phyloP scores from a whole-genome alignment of 2,888 invertebrate species.

The Agrotis exclamationis region DNA sequence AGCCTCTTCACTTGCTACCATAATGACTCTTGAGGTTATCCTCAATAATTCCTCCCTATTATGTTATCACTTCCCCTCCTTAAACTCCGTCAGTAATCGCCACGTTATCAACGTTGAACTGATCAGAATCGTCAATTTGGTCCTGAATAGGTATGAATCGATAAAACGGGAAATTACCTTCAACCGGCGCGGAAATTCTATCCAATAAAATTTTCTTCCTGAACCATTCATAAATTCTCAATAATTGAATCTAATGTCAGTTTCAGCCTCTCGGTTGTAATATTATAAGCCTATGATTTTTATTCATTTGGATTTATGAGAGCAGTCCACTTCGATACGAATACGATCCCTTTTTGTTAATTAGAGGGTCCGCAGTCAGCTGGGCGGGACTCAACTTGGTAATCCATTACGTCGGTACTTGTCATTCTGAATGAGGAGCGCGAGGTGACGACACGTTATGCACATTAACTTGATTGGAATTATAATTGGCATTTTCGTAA shows the following conservation, averaged over 20 bases:
- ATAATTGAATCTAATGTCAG: slow-evolving; percentile 87
- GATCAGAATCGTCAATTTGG: slow-evolving; percentile 76
- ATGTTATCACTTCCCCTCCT: slow-evolving; percentile 67
- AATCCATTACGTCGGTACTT: slow-evolving; percentile 79
- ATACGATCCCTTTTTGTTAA: slow-evolving; percentile 79
- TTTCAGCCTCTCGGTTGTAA: slow-evolving; percentile 76
- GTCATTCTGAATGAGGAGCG: slow-evolving; percentile 65
- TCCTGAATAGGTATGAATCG: slow-evolving; percentile 77
- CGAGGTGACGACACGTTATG: slow-evolving; percentile 72
- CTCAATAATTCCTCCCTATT: slow-evolving; percentile 70
- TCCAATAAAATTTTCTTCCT: slow-evolving; percentile 84
- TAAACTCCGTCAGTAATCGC: slow-evolving; percentile 67
- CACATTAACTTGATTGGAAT: slow-evolving; percentile 80
- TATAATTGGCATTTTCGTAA: slow-evolving; percentile 70
- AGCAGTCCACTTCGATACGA: slow-evolving; percentile 57
- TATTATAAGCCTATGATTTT: slow-evolving; percentile 81
- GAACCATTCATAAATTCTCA: slow-evolving; percentile 86
- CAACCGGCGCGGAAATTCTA: slow-evolving; percentile 80
- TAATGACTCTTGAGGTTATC: slow-evolving; percentile 64
- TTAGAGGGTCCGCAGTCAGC: slow-evolving; percentile 73
- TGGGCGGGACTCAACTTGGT: slow-evolving; percentile 72
- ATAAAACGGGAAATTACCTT: slow-evolving; percentile 82
- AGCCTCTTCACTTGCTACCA: slow-evolving; percentile 55
- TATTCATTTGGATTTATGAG: slow-evolving; percentile 78
- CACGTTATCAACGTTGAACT: slow-evolving; percentile 71